Evolutionary conservation across 1,140 invertebrate species (phyloP), one percentile per base, ranked within the genome.

Genomic region (Lineus longissimus): DNA sequence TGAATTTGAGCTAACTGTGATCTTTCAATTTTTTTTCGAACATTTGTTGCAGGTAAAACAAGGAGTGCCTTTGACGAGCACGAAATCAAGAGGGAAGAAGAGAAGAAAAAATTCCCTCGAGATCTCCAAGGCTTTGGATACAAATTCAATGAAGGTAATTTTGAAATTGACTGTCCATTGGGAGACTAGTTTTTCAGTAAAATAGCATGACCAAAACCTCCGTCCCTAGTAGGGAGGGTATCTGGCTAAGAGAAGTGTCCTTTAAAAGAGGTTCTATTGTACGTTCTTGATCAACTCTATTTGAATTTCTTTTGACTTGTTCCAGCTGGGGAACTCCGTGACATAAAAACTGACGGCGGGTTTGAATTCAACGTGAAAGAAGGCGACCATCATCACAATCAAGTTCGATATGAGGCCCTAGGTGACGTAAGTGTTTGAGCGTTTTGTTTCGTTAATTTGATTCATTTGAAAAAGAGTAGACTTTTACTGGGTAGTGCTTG

Each of bases 371-470:
- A 57, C n/a, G 65, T 62, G 7, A 43, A 54, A 36, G 40, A 63
- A 30, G 79, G 84, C 61, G 83, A 88, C 71, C 79, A 85, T 51
- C 75, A 78, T 0, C 85, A 87, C 63, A 90, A 90, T 75, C 88
- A 90, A 73, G 84, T 82, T 56, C 84, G 87, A 69, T 91, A 91
- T 76, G 89, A 90, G 74, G 85, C 86, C 22, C 70, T 91, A 11
- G 89, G 88, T 30, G 85, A 87, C 76, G 87, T 88, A 68, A 66
- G 74, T 58, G 25, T 57, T 25, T n/a, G n/a, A n/a, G n/a, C n/a
- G n/a, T n/a, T n/a, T n/a, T n/a, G n/a, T n/a, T n/a, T n/a, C n/a
- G n/a, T n/a, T n/a, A n/a, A 19, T 36, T 54, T 56, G 2, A 41
- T 56, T 61, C 13, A 30, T 27, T 2, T 15, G 15, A 27, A 2